Base-by-base conservation (phyloP, 1,140 invertebrate genomes). In the Saccostrea cuccullata region DNA sequence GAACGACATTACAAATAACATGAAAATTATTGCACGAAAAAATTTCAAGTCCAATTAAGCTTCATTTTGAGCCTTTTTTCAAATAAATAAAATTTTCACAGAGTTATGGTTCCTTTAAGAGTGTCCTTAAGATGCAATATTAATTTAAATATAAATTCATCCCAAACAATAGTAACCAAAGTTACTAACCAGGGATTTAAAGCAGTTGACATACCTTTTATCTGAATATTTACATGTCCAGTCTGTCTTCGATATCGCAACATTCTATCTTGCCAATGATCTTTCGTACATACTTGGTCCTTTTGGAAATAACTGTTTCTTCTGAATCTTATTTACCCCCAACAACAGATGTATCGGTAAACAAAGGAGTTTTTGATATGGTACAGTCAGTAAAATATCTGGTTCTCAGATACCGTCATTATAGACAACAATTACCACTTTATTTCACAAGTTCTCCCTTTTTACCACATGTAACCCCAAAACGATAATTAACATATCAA, bases 381-480 rank as follows among this genome's bases (percentile, higher is more conserved):
- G n/a, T 20, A 60, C 8, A 64, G 58, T 64, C 58, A 64, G 26
- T 77, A 77, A 77, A 26, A 17, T 17, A 36, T 77, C 26, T 30
- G 4, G 26, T 77, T 77, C 23, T 8, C 70, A 77, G 70, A 26
- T 77, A 11, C 13, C 8, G 26, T 26, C 23, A 77, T 77, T 77
- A 36, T 60, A n/a, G n/a, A 64, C 26, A 77, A 30, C 26, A 77
- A 77, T 77, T 77, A 77, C 26, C 70, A 77, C 70, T 77, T 77
- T 36, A 77, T 77, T 77, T 77, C 8, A 12, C 70, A 30, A 30
- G 8, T 77, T 30, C 70, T 77, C 2, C 20, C 60, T 8, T 20
- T 20, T 67, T 9, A 23, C 23, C 60, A 67, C 23, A 67, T 67
- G 60, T 20, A 23, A 6, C 23, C 20, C 60, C 17, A 17, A 23